Base-by-base conservation (phyloP, 1,140 invertebrate genomes). In the Euwallacea fornicatus region DNA sequence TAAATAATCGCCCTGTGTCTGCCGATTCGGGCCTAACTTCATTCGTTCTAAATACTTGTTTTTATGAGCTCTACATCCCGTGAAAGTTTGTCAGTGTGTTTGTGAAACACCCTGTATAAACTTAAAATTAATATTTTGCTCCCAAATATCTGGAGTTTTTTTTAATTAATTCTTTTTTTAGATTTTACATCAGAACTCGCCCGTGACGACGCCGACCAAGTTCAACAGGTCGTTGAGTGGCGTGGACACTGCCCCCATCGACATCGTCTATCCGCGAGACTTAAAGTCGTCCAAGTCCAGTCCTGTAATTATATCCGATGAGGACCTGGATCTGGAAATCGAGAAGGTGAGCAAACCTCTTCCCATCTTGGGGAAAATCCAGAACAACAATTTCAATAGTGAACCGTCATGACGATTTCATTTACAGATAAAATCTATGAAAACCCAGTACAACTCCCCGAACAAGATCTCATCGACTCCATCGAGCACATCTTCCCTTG, bases 311-410 rank as follows among this genome's bases (percentile, higher is more conserved):
- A 80, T 87, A 66, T 85, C 85, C 55, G 86, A 87, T 80, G 85
- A 87, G 74, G 85, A 87, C 79, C 78, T 87, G 73, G 86, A 87
- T 76, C 74, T 85, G 71, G 85, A 87, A 79, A 87, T 87, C 72
- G 85, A 87, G 76, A 86, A 86, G 78, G 83, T 86, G 66, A 66
- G 55, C 4, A 13, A 55, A 13, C 7, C 4, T 53, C 15, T 53
- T 33, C 1, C 21, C 4, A 33, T 33, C 21, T 1, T 33, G 21
- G 4, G 21, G 21, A 33, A 33, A 4, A 33, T 33, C 4, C 21
- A 33, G 21, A 33, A 50, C 6, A 47, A 47, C 7, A 47, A 47
- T 47, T 47, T 47, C 44, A 47, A 8, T 47, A 11, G 6, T 50
- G 13, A 0, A 50, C 13, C 13, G 9, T 50, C 46, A 2, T 50